phyloP scores from a whole-genome alignment of 1,140 invertebrate species.

The Aphidius gifuensis region DNA sequence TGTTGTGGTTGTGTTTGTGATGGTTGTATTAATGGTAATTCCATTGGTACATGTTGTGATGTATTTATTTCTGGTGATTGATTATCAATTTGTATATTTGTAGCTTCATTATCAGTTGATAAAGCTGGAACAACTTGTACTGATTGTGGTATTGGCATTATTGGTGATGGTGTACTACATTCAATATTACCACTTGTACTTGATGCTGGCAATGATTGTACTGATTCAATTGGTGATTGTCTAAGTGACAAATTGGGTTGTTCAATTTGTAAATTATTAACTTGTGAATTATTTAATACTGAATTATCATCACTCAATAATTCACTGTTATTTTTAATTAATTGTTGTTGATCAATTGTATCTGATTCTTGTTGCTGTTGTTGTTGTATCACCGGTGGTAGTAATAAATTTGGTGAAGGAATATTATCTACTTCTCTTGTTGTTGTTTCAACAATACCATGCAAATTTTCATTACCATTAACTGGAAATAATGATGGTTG shows the following conservation, averaged over 20 bases:
- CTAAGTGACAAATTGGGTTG: constrained; percentile 26
- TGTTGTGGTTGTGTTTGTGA: constrained; percentile 30
- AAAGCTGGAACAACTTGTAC: constrained; percentile 20
- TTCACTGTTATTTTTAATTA: constrained; percentile 20
- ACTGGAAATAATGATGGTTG: constrained; percentile 42
- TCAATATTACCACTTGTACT: constrained; percentile 49
- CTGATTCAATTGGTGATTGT: constrained; percentile 40
- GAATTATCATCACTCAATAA: constrained; percentile 33
- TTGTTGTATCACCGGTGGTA: constrained; percentile 16
- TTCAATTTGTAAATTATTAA: constrained; percentile 34
- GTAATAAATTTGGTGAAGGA: constrained; percentile 30
- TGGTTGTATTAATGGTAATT: constrained; percentile 10
- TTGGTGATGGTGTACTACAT: constrained; percentile 35
- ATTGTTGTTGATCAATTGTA: constrained; percentile 31
- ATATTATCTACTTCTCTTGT: constrained; percentile 42
- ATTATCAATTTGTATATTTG: constrained; percentile 41
- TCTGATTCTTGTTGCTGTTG: constrained; percentile 34
- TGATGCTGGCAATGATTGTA: constrained; percentile 47
- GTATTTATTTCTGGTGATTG: constrained; percentile 37
- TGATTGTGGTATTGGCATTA: constrained; percentile 35
- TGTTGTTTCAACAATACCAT: constrained; percentile 45
- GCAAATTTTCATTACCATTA: constrained; percentile 42
- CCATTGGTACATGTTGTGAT: constrained; percentile 18
- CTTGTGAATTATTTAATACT: constrained; percentile 38
- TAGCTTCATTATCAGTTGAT: constrained; percentile 39